Conservation (phyloP, 2,888 invertebrate species). For the Agrochola lota region DNA sequence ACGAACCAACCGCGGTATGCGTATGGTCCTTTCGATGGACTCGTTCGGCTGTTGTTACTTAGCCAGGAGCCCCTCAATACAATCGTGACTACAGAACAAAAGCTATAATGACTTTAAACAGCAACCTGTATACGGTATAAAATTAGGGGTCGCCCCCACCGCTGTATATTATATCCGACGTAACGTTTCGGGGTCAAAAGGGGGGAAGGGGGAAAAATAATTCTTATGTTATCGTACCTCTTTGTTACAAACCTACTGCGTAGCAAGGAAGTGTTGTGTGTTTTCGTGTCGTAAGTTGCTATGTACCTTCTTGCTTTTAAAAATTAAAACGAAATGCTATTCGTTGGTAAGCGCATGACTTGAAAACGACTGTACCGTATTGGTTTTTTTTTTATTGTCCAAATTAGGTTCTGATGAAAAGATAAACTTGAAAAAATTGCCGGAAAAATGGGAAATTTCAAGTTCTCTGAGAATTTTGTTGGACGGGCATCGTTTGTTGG, state of each 20-base stretch:
- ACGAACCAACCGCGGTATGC: no score
- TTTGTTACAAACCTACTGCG: constrained; percentile 57
- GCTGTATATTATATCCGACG: constrained; percentile 68
- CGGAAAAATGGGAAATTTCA: no score
- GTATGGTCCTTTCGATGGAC: no score
- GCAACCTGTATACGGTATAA: constrained; percentile 68
- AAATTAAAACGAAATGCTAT: no score
- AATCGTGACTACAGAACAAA: background rate
- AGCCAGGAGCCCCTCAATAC: background rate
- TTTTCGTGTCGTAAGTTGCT: background rate
- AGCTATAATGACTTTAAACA: background rate
- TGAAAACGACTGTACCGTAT: no score
- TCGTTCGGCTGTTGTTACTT: background rate
- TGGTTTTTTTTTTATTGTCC: no score
- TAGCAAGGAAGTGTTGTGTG: constrained; percentile 29
- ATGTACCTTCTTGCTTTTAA: background rate
- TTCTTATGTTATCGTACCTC: constrained; percentile 61
- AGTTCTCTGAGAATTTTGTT: no score
- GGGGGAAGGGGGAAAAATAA: constrained; percentile 44
- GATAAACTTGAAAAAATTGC: no score
- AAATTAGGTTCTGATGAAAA: no score
- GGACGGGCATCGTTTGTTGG: no score
- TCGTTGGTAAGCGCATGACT: no score
- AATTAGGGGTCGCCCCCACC: constrained; percentile 72
- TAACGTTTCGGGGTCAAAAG: constrained; percentile 62